Base-by-base conservation (phyloP, 2,888 invertebrate genomes). In the Metopia argyrocephala region DNA sequence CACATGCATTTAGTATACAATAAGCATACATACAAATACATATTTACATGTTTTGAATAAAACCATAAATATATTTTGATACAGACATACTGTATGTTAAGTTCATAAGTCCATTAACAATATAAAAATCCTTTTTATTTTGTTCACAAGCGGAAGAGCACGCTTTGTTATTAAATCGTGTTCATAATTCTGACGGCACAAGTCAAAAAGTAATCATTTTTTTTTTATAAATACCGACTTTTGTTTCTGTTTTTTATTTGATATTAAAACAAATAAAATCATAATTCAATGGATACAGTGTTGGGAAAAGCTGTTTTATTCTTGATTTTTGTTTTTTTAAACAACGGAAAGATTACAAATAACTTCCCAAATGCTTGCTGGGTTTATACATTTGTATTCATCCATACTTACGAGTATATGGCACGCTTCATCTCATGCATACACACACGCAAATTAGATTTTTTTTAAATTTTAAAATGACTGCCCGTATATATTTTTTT, bases 391-490 rank as follows among this genome's bases (percentile, higher is more conserved):
- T 5, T 18, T 28, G 28, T 20, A 23, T 4, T 2, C 15, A 45
- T 56, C 50, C 46, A 54, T 6, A 48, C 23, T 64, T 15, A 2
- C 15, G 28, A 38, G 50, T 59, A 20, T n/a, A 5, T 45, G 74
- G 65, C 74, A 75, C 74, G 23, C 74, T 75, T 75, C 38, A n/a
- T n/a, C n/a, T n/a, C n/a, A n/a, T n/a, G 5, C 57, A 38, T 9
- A 15, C 23, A 46, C 12, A n/a, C 74, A 65, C 74, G 65, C 23
- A 75, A 6, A 31, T 6, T 6, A 31, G 12, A 48, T 75, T 9
- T 59, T 23, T 9, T n/a, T 21, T 12, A 2, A 18, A n/a, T 18
- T 27, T 46, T 25, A n/a, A n/a, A n/a, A 9, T 46, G 15, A 21
- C 5, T 62, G 6, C 5, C 3, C n/a, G 15, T 21, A 54, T 23